Percentiles rank a stretch among this genome's conserved stretches.
These are phyloP conservation scores for Mus spretus DNA, from an alignment of 2,797 vertebrate genomes.

Conservation along the genomic window DNA sequence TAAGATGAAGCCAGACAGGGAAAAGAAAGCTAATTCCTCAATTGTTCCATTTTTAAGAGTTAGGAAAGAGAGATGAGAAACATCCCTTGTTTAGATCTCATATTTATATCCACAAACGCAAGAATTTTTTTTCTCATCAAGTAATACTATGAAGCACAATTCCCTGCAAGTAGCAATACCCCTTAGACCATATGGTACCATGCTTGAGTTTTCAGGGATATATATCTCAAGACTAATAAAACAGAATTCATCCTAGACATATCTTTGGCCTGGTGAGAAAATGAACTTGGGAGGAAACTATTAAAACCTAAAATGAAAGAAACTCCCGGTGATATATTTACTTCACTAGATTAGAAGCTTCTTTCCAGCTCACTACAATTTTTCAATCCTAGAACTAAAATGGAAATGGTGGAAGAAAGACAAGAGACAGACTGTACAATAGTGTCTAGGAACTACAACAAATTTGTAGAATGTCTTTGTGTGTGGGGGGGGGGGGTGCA, in stretches of 20 bases:
- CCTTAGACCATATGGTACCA: background rate
- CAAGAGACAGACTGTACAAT: background rate
- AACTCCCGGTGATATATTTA: background rate
- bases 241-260: constrained; percentile 38
- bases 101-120: constrained; percentile 25
- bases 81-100: background rate
- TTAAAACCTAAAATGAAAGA: constrained; percentile 49
- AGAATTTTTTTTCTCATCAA: constrained; percentile 22
- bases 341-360: constrained; percentile 46
- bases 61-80: constrained; percentile 14
- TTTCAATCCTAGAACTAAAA: constrained; percentile 38
- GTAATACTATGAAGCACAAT: constrained; percentile 45
- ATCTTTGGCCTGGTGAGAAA: constrained; percentile 4
- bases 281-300: constrained; percentile 39
- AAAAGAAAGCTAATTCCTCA: background rate
- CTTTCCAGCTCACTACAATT: constrained; percentile 55
- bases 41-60: constrained; percentile 26
- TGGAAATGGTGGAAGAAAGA: background rate
- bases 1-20: background rate
- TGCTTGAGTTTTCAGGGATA: background rate
- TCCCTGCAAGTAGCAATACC: background rate
- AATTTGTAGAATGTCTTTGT: background rate
- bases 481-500: too few relatives aligned
- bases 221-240: constrained; percentile 44
- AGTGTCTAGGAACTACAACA: background rate